A percentile compares a stretch with the other conserved stretches of the same genome.
These are phyloP conservation scores for Boloria selene DNA, from an alignment of 2,888 invertebrate genomes.

Conservation along the genomic window DNA sequence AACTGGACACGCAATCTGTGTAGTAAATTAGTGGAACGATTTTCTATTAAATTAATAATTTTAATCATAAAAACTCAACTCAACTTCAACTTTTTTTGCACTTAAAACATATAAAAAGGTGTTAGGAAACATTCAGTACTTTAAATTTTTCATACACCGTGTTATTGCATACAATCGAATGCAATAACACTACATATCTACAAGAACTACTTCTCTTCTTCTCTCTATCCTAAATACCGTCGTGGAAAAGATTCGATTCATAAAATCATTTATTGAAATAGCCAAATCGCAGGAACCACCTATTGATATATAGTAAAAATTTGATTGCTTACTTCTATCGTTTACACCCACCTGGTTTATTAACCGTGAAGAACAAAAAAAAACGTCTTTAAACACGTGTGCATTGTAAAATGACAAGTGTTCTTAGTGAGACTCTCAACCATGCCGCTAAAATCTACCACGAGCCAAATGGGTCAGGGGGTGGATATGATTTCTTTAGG, in stretches of 20 bases:
- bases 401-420: slow-evolving; percentile 35
- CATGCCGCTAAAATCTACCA: slow-evolving; percentile 27
- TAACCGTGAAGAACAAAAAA: slow-evolving; percentile 20
- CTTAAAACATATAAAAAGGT: no score
- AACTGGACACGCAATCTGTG: slow-evolving; percentile 23
- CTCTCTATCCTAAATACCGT: no score
- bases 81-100: neutral
- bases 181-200: no score
- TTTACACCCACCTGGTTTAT: neutral
- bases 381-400: slow-evolving; percentile 29
- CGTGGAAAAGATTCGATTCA: no score
- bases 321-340: neutral
- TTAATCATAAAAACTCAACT: neutral
- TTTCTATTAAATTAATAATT: slow-evolving; percentile 13
- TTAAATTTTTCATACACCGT: no score
- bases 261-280: no score
- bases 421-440: slow-evolving; percentile 26
- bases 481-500: slow-evolving; percentile 13
- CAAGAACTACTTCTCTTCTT: no score
- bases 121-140: no score
- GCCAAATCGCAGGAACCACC: no score
- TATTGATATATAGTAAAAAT: neutral
- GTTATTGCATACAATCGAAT: no score
- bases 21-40: slow-evolving; percentile 18
- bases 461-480: slow-evolving; percentile 37